phyloP scores from a whole-genome alignment of 2,888 invertebrate genomes.

The Microctonus aethiopoides region DNA sequence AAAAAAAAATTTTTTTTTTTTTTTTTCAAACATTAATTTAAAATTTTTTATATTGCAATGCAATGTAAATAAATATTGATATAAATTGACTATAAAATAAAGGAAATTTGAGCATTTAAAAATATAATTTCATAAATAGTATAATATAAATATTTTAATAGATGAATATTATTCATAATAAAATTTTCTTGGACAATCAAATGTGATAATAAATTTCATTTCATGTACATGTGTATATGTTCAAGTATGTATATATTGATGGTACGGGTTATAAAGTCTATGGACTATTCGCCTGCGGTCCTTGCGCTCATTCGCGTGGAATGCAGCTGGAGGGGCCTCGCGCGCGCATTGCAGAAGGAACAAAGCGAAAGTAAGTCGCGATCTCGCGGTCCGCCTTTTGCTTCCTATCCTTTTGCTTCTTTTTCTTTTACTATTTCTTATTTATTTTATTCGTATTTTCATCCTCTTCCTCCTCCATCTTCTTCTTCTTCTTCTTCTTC shows the following conservation, averaged over 20 bases:
- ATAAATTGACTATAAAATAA: too few relatives aligned
- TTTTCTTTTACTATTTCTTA: not conserved
- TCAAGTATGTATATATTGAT: not conserved
- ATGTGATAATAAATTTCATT: slow-evolving; percentile 9
- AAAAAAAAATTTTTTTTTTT: too few relatives aligned
- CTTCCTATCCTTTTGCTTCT: slow-evolving; percentile 21
- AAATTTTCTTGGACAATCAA: slow-evolving; percentile 17
- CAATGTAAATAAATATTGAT: too few relatives aligned
- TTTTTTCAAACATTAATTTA: too few relatives aligned
- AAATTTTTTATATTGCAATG: too few relatives aligned
- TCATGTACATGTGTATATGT: not conserved
- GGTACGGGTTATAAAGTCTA: slow-evolving; percentile 21
- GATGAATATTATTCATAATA: slow-evolving; percentile 28
- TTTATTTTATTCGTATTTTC: not conserved
- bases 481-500: too few relatives aligned
- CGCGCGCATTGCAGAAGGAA: slow-evolving; percentile 35
- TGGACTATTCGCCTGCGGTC: slow-evolving; percentile 37
- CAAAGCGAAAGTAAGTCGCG: slow-evolving; percentile 48
- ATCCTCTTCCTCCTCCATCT: too few relatives aligned
- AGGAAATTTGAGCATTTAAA: not conserved
- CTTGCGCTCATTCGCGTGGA: slow-evolving; percentile 38
- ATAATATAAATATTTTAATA: not conserved
- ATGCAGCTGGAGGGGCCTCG: slow-evolving; percentile 32
- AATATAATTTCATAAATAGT: not conserved
- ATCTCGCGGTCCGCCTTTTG: slow-evolving; percentile 27